Evolutionary conservation across 2,888 invertebrate genomes (phyloP).

Genomic region (Diogma glabrata): DNA sequence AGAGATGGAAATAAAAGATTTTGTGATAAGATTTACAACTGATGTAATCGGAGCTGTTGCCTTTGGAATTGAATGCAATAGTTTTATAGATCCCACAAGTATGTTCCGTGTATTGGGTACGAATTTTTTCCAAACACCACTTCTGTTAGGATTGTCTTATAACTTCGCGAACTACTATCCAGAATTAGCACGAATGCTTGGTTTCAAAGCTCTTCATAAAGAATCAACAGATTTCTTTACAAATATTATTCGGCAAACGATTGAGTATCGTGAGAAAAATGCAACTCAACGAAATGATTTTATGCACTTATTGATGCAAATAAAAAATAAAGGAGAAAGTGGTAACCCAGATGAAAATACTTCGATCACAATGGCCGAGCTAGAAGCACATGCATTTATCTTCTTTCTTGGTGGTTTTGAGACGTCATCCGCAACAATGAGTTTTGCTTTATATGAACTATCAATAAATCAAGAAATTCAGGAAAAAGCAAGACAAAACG

Average conservation of each 20-base stretch:
- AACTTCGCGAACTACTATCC: slow-evolving; percentile 22
- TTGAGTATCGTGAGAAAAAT: slow-evolving; percentile 38
- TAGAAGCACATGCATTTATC: slow-evolving; percentile 36
- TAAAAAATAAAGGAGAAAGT: slow-evolving; percentile 29
- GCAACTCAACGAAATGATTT: slow-evolving; percentile 42
- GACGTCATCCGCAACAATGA: slow-evolving; percentile 35
- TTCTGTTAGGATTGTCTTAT: slow-evolving; percentile 16
- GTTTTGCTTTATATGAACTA: slow-evolving; percentile 32
- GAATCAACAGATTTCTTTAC: slow-evolving; percentile 37
- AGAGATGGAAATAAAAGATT: slow-evolving; percentile 34
- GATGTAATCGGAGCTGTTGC: slow-evolving; percentile 40
- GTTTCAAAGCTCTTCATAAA: slow-evolving; percentile 23
- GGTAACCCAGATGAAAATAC: background rate
- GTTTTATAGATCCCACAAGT: slow-evolving; percentile 31
- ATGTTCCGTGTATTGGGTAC: slow-evolving; percentile 27
- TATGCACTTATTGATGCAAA: slow-evolving; percentile 36
- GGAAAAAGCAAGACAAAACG: slow-evolving; percentile 24
- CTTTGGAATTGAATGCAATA: slow-evolving; percentile 39
- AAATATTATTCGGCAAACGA: slow-evolving; percentile 37
- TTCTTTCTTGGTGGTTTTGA: slow-evolving; percentile 39
- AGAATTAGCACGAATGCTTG: slow-evolving; percentile 16
- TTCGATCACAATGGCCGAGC: slow-evolving; percentile 17
- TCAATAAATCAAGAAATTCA: slow-evolving; percentile 26
- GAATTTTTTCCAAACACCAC: slow-evolving; percentile 20
- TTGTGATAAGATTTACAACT: slow-evolving; percentile 36